Evolutionary conservation across 2,888 invertebrate genomes (phyloP).

Genomic region (Saturnia japonica): DNA sequence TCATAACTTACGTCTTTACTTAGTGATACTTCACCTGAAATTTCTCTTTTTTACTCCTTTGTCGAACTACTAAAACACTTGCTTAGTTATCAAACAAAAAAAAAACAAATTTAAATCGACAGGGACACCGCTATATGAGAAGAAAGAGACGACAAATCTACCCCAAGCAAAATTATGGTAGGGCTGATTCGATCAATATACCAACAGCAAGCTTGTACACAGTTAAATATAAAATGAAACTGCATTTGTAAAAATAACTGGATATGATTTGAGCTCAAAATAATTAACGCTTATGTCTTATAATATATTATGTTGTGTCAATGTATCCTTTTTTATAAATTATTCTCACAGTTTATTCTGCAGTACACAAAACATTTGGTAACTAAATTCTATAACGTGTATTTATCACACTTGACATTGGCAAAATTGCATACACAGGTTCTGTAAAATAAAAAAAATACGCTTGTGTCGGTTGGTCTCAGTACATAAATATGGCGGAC

Average conservation of each 20-base stretch:
- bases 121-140: not conserved
- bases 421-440: too few species aligned
- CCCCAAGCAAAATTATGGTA: slow-evolving; percentile 10
- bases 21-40: not conserved
- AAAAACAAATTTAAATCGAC: not conserved
- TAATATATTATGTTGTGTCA: too few species aligned
- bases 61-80: not conserved
- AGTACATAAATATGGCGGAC: not conserved
- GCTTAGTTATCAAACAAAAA: not conserved
- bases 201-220: not conserved
- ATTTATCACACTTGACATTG: too few species aligned
- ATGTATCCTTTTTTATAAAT: too few species aligned
- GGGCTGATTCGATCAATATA: slow-evolving; percentile 13
- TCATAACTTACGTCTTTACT: not conserved
- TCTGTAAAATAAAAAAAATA: too few species aligned
- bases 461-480: not conserved
- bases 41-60: not conserved
- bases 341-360: too few species aligned
- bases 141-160: slow-evolving; percentile 11
- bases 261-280: not conserved
- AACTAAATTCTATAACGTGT: too few species aligned
- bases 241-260: slow-evolving; percentile 1
- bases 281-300: not conserved
- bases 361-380: too few species aligned
- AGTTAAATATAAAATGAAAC: not conserved